Evolutionary conservation across 2,113 vertebrate genomes (phyloP).

Genomic region (Periophthalmus modestus): DNA sequence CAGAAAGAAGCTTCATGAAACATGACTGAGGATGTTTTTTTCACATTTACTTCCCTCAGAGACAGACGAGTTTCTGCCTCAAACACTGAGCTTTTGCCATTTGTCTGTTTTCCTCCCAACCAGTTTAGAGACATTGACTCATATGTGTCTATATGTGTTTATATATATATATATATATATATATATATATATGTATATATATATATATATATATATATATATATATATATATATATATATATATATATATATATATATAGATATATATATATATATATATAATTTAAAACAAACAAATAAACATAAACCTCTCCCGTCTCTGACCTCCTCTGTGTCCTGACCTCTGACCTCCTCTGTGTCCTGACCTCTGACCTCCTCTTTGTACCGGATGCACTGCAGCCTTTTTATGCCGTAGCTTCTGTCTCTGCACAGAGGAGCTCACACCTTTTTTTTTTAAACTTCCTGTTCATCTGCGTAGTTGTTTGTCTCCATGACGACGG

Average conservation of each 20-base stretch:
- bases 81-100: background rate
- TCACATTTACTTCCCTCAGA: background rate
- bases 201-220: too few species aligned
- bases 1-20: background rate
- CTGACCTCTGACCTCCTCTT: constrained; percentile 49
- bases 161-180: too few species aligned
- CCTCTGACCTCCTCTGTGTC: too few species aligned
- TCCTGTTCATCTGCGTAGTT: constrained; percentile 67
- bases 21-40: too few species aligned
- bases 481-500: constrained; percentile 75
- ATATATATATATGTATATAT: too few species aligned
- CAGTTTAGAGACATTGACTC: constrained; percentile 2
- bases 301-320: too few species aligned
- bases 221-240: too few species aligned
- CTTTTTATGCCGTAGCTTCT: constrained; percentile 20
- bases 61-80: background rate
- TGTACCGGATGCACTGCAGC: constrained; percentile 3
- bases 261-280: too few species aligned
- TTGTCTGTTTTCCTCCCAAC: background rate
- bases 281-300: too few species aligned
- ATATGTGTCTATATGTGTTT: too few species aligned
- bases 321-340: too few species aligned
- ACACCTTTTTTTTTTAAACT: constrained; percentile 22
- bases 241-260: too few species aligned
- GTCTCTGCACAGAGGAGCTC: constrained; percentile 29